Percentiles rank a stretch among this genome's conserved stretches.
Conservation (phyloP, 2,797 vertebrate species). For the Lates japonicus region DNA sequence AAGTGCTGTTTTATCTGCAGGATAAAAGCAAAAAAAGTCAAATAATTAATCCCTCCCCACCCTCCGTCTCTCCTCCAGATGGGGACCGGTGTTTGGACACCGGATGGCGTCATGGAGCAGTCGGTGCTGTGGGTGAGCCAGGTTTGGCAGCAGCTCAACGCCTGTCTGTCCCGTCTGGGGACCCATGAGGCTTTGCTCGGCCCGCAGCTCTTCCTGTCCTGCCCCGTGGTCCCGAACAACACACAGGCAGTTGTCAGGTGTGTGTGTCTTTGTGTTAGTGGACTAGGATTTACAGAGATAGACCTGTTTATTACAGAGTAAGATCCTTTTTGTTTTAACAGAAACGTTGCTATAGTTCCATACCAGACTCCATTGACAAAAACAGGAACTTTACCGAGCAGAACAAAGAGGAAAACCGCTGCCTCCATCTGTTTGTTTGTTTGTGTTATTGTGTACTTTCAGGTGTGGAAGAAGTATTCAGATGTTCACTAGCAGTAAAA, state of each 20-base stretch:
- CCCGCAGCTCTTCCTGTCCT: conserved; percentile 93
- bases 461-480: too few relatives aligned
- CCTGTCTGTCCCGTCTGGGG: conserved; percentile 92
- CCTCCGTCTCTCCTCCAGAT: conserved; percentile 74
- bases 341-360: too few relatives aligned
- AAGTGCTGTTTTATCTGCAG: neutral
- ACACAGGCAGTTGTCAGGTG: conserved; percentile 88
- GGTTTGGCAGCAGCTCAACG: conserved; percentile 95
- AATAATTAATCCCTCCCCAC: neutral
- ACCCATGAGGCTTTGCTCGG: conserved; percentile 94
- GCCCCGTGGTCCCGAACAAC: conserved; percentile 89
- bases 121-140: conserved; percentile 90
- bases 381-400: too few relatives aligned
- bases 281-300: too few relatives aligned
- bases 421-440: too few relatives aligned
- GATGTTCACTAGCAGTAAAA: too few relatives aligned
- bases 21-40: neutral
- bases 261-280: conserved; percentile 5
- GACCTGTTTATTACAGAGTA: too few relatives aligned
- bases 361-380: too few relatives aligned
- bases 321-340: too few relatives aligned
- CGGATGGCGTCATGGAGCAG: conserved; percentile 87
- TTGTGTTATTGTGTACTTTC: conserved; percentile 1
- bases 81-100: conserved; percentile 82
- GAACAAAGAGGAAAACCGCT: too few relatives aligned